Conservation (phyloP, 2,113 vertebrate species). For the Cyprinodon variegatus region DNA sequence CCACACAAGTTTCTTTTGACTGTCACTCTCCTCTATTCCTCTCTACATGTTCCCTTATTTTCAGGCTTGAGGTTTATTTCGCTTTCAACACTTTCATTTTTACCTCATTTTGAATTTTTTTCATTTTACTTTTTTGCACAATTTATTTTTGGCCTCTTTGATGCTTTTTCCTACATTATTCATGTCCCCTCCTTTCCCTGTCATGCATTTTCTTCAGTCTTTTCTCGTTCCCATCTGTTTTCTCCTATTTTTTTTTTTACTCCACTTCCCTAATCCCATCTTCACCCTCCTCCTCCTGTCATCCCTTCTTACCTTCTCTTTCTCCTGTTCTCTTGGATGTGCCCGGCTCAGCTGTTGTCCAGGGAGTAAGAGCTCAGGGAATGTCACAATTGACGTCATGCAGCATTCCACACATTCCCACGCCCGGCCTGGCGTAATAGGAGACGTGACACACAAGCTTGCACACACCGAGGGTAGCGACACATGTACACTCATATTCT, state of each 20-base stretch:
- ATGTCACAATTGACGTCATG: slow-evolving; percentile 85
- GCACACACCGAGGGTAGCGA: slow-evolving; percentile 17
- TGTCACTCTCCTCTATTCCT: neutral
- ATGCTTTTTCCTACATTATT: neutral
- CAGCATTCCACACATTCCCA: slow-evolving; percentile 80
- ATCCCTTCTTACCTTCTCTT: neutral
- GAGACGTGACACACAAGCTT: slow-evolving; percentile 53
- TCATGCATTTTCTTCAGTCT: too few relatives aligned
- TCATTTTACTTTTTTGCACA: neutral
- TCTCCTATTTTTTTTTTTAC: neutral
- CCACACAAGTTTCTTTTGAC: neutral
- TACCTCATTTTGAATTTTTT: neutral
- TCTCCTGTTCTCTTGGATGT: slow-evolving; percentile 39
- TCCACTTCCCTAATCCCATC: neutral
- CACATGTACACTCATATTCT: slow-evolving; percentile 6
- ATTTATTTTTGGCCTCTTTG: neutral
- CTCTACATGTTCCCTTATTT: neutral
- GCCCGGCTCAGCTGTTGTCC: slow-evolving; percentile 81
- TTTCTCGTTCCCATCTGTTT: neutral
- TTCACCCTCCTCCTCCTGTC: neutral
- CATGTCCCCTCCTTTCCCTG: neutral
- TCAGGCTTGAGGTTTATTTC: neutral
- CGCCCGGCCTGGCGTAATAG: slow-evolving; percentile 64
- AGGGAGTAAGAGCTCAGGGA: slow-evolving; percentile 69
- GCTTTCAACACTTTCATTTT: neutral